Base-by-base conservation (phyloP, 2,888 invertebrate genomes). In the Noctua pronuba region DNA sequence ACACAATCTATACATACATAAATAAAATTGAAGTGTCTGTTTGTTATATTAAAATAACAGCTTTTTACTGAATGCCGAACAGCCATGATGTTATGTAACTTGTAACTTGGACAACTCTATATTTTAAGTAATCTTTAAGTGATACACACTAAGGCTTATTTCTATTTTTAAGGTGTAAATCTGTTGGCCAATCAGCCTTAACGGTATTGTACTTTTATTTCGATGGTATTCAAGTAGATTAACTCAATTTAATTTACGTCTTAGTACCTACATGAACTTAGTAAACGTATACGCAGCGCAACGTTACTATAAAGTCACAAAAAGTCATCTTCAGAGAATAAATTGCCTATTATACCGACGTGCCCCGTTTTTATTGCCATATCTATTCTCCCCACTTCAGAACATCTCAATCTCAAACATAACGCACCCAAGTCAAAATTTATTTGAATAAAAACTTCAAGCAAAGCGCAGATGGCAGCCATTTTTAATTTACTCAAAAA, bases 331-430 rank as follows among this genome's bases (percentile, higher is more conserved):
- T 38, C 62, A 69, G 60, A 73, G 76, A 86, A 85, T 80, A 77
- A 84, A 85, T 84, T 70, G 66, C 75, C 64, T 76, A 69, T 82
- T 72, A 85, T 82, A 49, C 64, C 21, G 58, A 75, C 49, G 70
- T 62, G 66, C 38, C 72, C 76, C 46, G 62, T 71, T 66, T 76
- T 86, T 77, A 83, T 82, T 77, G 52, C 60, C 70, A 83, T 73
- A 82, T 86, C 82, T 66, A 64, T 81, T 67, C 31, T 58, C 67
- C 49, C 4, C 24, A 67, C 52, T 79, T 71, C 67, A 72, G 68
- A 85, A 69, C n/a, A 73, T 60, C 49, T 80, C 68, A 82, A 71
- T 81, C 65, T 74, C 21, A 44, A 85, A 70, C 16, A 44, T 62
- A 65, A 82, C 65, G 58, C 24, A 58, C 46, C 38, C 18, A 55